Percentiles rank a stretch among this genome's conserved stretches.
These are phyloP conservation scores for Sphaerophoria rueppellii DNA, from an alignment of 2,888 invertebrate genomes.

Conservation along the genomic window DNA sequence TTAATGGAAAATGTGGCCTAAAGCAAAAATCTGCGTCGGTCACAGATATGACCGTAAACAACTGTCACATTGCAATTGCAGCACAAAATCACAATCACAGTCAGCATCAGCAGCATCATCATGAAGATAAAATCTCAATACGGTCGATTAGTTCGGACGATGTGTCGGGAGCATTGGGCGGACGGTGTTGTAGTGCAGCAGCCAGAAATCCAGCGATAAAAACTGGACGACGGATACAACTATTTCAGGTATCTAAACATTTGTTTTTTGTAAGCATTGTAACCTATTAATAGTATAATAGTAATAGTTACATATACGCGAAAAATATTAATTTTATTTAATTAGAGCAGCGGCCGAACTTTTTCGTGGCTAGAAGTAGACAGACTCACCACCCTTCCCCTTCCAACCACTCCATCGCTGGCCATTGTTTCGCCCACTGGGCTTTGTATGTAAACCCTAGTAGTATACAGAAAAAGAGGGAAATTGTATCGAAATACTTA, in stretches of 20 bases:
- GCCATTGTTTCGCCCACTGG: no score
- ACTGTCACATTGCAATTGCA: slow-evolving; percentile 58
- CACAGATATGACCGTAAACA: slow-evolving; percentile 68
- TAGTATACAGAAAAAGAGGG: no score
- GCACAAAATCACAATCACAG: slow-evolving; percentile 49
- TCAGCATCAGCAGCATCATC: slow-evolving; percentile 52
- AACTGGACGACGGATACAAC: slow-evolving; percentile 86
- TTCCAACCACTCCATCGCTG: no score
- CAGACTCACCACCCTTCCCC: no score
- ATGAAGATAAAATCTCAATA: slow-evolving; percentile 82
- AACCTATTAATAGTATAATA: no score
- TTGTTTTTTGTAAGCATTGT: no score
- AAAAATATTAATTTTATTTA: no score
- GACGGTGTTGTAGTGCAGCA: slow-evolving; percentile 84
- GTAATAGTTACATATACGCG: no score
- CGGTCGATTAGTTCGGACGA: slow-evolving; percentile 85
- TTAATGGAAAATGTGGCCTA: slow-evolving; percentile 78
- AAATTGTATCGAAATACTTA: no score
- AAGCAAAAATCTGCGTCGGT: slow-evolving; percentile 67
- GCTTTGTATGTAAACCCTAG: no score
- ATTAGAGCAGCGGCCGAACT: no score
- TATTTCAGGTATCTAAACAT: slow-evolving; percentile 83
- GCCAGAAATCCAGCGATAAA: slow-evolving; percentile 87
- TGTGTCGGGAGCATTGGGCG: slow-evolving; percentile 82
- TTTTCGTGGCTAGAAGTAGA: no score